Evolutionary conservation across 2,797 vertebrate genomes (phyloP).

Genomic region (Trematocara caparti): DNA sequence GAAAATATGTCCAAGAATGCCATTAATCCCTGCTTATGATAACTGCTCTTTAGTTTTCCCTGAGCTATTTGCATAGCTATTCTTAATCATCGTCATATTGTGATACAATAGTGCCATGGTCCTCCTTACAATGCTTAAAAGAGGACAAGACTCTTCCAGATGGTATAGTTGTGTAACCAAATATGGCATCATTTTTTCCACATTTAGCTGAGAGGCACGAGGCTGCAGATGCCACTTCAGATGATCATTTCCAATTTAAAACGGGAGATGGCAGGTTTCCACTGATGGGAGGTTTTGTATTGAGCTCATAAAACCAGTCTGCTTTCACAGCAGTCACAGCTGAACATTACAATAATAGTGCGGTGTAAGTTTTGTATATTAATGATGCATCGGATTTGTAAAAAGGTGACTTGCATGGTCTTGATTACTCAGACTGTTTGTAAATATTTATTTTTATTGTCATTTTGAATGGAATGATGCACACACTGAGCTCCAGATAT

Average conservation of each 20-base stretch:
- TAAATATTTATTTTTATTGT: not conserved
- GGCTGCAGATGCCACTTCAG: constrained; percentile 59
- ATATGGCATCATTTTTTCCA: constrained; percentile 41
- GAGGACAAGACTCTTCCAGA: constrained; percentile 40
- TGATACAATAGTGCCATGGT: not conserved
- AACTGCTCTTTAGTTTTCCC: not conserved
- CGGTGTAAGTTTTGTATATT: not conserved
- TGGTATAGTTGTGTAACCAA: constrained; percentile 42
- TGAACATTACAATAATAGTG: not conserved
- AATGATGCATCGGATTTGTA: not conserved
- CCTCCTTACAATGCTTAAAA: constrained; percentile 14
- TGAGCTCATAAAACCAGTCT: constrained; percentile 42
- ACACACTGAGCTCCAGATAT: not conserved
- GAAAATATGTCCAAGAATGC: not conserved
- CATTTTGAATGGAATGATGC: not conserved
- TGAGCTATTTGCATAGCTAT: not conserved
- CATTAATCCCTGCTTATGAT: not conserved
- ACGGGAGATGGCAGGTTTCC: constrained; percentile 39
- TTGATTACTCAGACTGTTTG: not conserved
- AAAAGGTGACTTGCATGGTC: not conserved
- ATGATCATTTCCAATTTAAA: constrained; percentile 57
- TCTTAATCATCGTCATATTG: not conserved
- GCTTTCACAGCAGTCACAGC: constrained; percentile 26
- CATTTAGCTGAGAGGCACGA: constrained; percentile 47
- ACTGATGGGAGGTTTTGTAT: constrained; percentile 45